Evolutionary conservation across 2,797 vertebrate species (phyloP).

Genomic region (Mustela erminea): DNA sequence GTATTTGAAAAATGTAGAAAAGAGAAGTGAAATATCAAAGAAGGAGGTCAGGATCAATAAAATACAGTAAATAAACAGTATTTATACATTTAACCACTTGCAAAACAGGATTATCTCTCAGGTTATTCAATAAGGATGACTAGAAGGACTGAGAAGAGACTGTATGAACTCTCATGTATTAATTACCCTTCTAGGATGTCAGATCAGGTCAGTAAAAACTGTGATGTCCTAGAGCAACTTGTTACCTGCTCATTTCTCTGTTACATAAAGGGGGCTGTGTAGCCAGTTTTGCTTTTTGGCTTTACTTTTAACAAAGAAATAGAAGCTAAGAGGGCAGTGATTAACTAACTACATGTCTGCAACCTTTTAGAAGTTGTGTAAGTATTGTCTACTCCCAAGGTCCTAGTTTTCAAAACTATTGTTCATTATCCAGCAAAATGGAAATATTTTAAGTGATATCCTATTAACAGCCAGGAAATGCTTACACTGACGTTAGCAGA

Average conservation of each 20-base stretch:
- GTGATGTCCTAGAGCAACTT: background rate
- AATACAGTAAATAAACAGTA: background rate
- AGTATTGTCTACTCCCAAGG: background rate
- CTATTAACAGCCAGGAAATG: slow-evolving; percentile 1
- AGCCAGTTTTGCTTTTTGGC: slow-evolving; percentile 1
- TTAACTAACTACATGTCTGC: background rate
- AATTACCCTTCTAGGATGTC: background rate
- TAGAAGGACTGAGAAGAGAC: background rate
- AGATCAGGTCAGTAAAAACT: slow-evolving; percentile 20
- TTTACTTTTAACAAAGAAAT: slow-evolving; percentile 44
- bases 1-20: slow-evolving; percentile 13
- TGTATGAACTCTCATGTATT: background rate
- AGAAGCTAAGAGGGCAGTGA: background rate
- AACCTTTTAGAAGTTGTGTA: background rate
- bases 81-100: background rate
- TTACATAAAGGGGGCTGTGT: background rate
- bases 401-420: slow-evolving; percentile 49
- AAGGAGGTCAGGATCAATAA: background rate
- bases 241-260: background rate
- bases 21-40: slow-evolving; percentile 16
- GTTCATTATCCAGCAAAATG: background rate
- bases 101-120: slow-evolving; percentile 46
- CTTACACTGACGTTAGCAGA: background rate
- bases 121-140: background rate
- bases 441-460: slow-evolving; percentile 10